Base-by-base conservation (phyloP, 2,888 invertebrate species). In the Liodrosophila aerea region DNA sequence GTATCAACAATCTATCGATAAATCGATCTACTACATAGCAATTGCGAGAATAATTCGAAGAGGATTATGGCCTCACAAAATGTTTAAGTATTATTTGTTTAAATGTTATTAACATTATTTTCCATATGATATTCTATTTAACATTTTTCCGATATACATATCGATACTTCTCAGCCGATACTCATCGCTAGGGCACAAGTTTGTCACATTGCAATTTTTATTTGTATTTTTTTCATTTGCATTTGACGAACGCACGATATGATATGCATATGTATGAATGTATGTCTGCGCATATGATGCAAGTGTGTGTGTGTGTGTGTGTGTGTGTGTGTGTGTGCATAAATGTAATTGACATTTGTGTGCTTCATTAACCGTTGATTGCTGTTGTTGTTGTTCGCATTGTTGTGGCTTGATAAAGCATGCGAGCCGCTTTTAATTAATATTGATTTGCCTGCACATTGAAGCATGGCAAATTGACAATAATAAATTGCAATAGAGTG, bases 321-420 rank as follows among this genome's bases (percentile, higher is more conserved):
- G 33, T 7, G 11, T 4, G n/a, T 31, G 9, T 15, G 22, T 13
- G 27, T 43, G 12, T 36, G 44, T 30, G 34, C 22, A 22, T 22
- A 22, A 22, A 22, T 49, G 27, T 22, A 45, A 65, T 62, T 81
- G 75, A 65, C 54, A 70, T 77, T 71, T 60, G 75, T 63, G 63
- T 51, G 75, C 80, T 82, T 78, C 66, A 78, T 77, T 85, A 77
- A 70, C 62, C 60, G 72, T 80, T 54, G 78, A 60, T 80, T 50
- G 44, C 43, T 33, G n/a, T 47, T 27, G 31, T 43, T 47, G 30
- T 16, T 52, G 36, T 12, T 33, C 13, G 11, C 41, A 44, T 45
- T 46, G 18, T 44, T 45, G 34, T 49, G 41, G 41, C 16, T 29
- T 51, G 67, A 76, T 76, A 63, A 53, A 36, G 37, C 51, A 46